These are phyloP conservation scores for Akabosia matsudoensis DNA, from an alignment of 1,140 invertebrate genomes.

Conservation along the genomic window DNA sequence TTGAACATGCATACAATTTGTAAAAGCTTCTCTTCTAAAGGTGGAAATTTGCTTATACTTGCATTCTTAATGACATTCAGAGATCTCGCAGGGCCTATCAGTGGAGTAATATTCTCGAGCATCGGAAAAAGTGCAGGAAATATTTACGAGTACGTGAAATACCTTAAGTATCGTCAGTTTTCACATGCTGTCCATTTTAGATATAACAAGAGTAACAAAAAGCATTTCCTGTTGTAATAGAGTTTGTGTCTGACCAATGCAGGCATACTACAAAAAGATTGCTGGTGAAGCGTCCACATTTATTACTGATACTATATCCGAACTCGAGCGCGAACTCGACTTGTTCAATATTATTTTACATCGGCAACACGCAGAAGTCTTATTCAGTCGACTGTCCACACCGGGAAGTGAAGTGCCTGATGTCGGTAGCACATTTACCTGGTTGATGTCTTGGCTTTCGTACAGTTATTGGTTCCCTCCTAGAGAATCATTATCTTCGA, in stretches of 20 bases:
- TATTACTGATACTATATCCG: background rate
- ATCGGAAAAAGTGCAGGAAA: background rate
- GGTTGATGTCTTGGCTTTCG: background rate
- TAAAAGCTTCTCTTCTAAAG: background rate
- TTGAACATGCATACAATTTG: too few relatives aligned
- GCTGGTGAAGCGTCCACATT: background rate
- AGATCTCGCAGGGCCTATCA: background rate
- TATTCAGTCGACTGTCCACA: too few relatives aligned
- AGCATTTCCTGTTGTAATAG: background rate
- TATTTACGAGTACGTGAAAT: background rate
- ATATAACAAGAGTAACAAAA: too few relatives aligned
- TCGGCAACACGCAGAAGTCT: background rate
- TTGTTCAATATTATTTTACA: background rate
- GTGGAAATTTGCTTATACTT: constrained; percentile 15
- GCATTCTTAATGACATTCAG: constrained; percentile 9
- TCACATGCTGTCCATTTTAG: too few relatives aligned
- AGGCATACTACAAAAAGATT: constrained; percentile 10
- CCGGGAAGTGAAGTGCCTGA: too few relatives aligned
- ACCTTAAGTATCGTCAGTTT: too few relatives aligned
- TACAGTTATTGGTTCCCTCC: background rate
- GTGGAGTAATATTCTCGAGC: background rate
- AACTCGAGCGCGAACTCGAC: constrained; percentile 2
- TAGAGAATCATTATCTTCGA: too few relatives aligned
- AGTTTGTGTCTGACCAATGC: background rate
- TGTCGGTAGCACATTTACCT: too few relatives aligned